phyloP scores from a whole-genome alignment of 2,797 vertebrate species.

The Sorex maritimensis region DNA sequence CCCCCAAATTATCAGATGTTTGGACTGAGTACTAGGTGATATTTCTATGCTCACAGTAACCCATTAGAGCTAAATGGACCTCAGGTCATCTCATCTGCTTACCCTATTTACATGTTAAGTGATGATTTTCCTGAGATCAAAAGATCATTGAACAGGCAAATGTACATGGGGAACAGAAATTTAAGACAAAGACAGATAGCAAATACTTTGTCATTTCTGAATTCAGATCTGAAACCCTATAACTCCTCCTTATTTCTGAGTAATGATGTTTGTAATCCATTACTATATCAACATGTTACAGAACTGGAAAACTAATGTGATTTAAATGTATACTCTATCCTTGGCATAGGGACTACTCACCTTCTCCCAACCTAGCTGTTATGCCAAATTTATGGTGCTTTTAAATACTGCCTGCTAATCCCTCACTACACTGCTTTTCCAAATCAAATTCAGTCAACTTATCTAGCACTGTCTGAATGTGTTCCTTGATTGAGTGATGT shows the following conservation, averaged over 20 bases:
- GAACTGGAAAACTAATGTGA: slow-evolving; percentile 56
- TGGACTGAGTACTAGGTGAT: background rate
- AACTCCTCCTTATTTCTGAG: background rate
- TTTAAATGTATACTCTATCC: slow-evolving; percentile 46
- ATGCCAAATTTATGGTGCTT: slow-evolving; percentile 83
- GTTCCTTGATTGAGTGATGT: slow-evolving; percentile 91
- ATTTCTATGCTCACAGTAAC: slow-evolving; percentile 2
- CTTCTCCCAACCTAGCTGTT: slow-evolving; percentile 75
- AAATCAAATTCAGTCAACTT: slow-evolving; percentile 90
- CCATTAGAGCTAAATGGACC: background rate
- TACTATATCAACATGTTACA: background rate
- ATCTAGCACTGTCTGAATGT: slow-evolving; percentile 89
- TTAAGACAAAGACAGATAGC: background rate
- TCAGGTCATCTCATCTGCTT: background rate
- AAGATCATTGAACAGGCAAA: slow-evolving; percentile 8
- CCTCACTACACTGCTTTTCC: slow-evolving; percentile 86
- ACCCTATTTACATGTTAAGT: background rate
- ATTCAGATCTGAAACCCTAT: slow-evolving; percentile 50
- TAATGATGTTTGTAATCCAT: slow-evolving; percentile 34
- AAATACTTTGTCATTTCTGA: slow-evolving; percentile 45
- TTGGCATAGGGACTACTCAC: slow-evolving; percentile 73
- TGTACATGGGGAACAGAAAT: background rate
- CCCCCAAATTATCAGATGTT: background rate
- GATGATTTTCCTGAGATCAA: slow-evolving; percentile 24
- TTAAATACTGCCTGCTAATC: slow-evolving; percentile 88